Conservation (phyloP, 2,113 vertebrate species). For the Phaethon lepturus region DNA sequence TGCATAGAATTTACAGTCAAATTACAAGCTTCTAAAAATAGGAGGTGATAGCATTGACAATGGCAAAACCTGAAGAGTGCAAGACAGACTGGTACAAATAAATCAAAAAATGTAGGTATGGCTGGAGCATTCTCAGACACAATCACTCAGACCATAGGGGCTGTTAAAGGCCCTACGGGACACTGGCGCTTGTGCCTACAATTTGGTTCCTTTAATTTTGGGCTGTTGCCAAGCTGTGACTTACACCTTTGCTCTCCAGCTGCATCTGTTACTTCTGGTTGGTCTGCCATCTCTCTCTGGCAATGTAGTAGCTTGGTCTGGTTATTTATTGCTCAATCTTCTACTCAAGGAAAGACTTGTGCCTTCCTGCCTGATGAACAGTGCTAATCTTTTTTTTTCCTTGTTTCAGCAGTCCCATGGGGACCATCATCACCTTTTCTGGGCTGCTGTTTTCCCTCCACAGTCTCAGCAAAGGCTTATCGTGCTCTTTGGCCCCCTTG, state of each 20-base stretch:
- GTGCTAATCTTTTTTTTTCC: neutral
- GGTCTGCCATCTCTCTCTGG: neutral
- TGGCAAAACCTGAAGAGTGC: neutral
- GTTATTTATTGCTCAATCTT: neutral
- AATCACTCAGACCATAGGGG: neutral
- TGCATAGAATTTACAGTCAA: neutral
- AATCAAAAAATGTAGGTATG: neutral
- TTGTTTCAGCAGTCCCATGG: neutral
- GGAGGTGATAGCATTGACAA: neutral
- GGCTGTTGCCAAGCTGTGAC: neutral
- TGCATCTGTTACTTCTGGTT: neutral
- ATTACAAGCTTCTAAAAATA: neutral
- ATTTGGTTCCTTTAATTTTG: neutral
- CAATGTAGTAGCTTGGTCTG: neutral
- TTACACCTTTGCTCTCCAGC: neutral
- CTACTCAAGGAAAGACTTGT: neutral
- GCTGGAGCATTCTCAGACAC: neutral
- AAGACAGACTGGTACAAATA: neutral
- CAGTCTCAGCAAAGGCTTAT: neutral
- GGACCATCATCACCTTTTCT: neutral
- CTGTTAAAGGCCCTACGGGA: neutral
- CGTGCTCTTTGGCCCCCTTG: neutral
- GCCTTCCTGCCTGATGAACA: neutral
- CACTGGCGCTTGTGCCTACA: accelerated
- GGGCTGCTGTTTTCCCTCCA: neutral